Evolutionary conservation across 2,797 vertebrate species (phyloP).

Genomic region (Brachyalestes nurse): DNA sequence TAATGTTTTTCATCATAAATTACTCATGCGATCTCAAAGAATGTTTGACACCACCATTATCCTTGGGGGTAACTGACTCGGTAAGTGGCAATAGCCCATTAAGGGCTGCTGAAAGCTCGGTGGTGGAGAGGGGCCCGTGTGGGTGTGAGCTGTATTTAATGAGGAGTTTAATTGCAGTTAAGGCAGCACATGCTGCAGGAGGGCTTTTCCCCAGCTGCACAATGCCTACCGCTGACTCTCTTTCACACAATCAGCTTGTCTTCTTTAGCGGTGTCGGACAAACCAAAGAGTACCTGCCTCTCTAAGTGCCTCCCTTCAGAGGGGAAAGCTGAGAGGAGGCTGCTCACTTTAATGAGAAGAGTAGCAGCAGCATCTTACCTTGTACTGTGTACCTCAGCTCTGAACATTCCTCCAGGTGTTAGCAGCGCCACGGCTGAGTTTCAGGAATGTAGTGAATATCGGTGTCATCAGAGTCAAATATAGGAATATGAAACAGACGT

Average conservation of each 20-base stretch:
- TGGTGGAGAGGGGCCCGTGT: conserved; percentile 32
- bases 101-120: conserved; percentile 39
- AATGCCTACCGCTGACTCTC: conserved; percentile 35
- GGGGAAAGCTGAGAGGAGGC: conserved; percentile 35
- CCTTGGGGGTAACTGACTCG: conserved; percentile 30
- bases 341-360: conserved; percentile 43
- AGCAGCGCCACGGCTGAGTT: not conserved
- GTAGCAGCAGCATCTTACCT: not conserved
- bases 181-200: conserved; percentile 36
- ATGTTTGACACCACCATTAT: conserved; percentile 40
- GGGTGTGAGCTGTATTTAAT: conserved; percentile 50
- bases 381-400: conserved; percentile 1
- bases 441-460: not conserved
- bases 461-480: not conserved
- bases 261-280: conserved; percentile 35
- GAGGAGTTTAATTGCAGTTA: conserved; percentile 41
- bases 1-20: conserved; percentile 35
- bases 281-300: conserved; percentile 41
- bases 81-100: conserved; percentile 41
- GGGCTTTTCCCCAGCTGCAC: conserved; percentile 38
- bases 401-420: conserved; percentile 18
- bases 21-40: conserved; percentile 41
- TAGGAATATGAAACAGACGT: not conserved
- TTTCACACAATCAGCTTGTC: conserved; percentile 32
- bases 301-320: conserved; percentile 43